Percentiles rank a stretch among this genome's conserved stretches.
phyloP scores from a whole-genome alignment of 2,888 invertebrate genomes.

The Nasonovia ribisnigri region DNA sequence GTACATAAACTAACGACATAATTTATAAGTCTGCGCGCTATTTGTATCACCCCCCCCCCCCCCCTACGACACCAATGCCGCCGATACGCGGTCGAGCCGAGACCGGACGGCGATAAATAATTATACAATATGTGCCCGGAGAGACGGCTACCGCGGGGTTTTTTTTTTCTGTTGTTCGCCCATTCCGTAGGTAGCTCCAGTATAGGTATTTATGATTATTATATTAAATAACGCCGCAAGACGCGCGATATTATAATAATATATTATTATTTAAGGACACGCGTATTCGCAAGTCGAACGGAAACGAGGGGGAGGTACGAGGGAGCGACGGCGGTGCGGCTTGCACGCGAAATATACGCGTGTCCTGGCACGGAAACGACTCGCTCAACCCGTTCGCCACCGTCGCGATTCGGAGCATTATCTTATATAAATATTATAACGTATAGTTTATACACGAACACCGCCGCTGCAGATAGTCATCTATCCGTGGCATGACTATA shows the following conservation, averaged over 20 bases:
- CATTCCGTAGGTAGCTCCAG: background rate
- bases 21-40: conserved; percentile 5
- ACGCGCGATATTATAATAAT: background rate
- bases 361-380: conserved; percentile 51
- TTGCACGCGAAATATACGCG: conserved; percentile 16
- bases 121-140: background rate
- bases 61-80: background rate
- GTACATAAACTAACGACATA: background rate
- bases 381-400: conserved; percentile 10
- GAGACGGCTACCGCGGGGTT: background rate
- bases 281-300: background rate
- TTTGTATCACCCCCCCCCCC: background rate
- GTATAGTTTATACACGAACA: background rate
- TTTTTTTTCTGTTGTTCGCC: background rate
- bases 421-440: too few relatives aligned
- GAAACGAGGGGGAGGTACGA: background rate
- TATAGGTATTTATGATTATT: background rate
- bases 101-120: conserved; percentile 17
- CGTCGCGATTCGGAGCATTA: background rate
- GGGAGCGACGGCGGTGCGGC: background rate
- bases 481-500: background rate
- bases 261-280: background rate
- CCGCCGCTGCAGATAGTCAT: background rate
- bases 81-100: background rate
- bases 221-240: background rate